Evolutionary conservation across 2,888 invertebrate species (phyloP).

Genomic region (Heliconius cydno): DNA sequence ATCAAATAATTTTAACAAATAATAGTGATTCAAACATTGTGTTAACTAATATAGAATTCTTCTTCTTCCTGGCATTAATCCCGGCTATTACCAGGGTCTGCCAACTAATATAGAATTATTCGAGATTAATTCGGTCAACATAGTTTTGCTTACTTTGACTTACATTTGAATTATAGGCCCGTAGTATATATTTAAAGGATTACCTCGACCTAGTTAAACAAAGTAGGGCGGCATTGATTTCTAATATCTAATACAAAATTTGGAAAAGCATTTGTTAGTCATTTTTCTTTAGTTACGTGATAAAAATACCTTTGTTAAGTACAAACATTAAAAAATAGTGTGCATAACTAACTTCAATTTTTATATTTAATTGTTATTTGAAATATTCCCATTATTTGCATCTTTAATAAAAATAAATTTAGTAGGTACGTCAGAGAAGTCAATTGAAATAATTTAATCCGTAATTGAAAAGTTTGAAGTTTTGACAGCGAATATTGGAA

Average conservation of each 20-base stretch:
- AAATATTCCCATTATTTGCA: too few species aligned
- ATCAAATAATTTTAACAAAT: neutral
- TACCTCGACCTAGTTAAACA: neutral
- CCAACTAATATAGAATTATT: too few species aligned
- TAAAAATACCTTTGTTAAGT: neutral
- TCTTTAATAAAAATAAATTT: slow-evolving; percentile 65
- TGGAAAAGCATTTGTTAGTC: too few species aligned
- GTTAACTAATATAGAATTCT: too few species aligned
- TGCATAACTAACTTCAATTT: neutral
- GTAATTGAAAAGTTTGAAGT: slow-evolving; percentile 66
- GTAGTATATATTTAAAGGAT: neutral
- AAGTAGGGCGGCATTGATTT: too few species aligned
- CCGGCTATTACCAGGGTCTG: too few species aligned
- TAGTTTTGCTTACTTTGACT: neutral
- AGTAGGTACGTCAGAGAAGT: slow-evolving; percentile 56
- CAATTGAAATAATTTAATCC: slow-evolving; percentile 66
- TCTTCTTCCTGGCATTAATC: too few species aligned
- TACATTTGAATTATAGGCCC: neutral
- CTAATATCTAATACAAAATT: neutral
- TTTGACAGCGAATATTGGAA: slow-evolving; percentile 43
- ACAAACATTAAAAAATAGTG: neutral
- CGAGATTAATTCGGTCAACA: neutral
- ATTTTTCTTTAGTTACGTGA: neutral
- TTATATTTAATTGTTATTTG: neutral
- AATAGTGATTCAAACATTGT: neutral